phyloP scores from a whole-genome alignment of 2,113 vertebrate genomes.

The Bombycilla garrulus region DNA sequence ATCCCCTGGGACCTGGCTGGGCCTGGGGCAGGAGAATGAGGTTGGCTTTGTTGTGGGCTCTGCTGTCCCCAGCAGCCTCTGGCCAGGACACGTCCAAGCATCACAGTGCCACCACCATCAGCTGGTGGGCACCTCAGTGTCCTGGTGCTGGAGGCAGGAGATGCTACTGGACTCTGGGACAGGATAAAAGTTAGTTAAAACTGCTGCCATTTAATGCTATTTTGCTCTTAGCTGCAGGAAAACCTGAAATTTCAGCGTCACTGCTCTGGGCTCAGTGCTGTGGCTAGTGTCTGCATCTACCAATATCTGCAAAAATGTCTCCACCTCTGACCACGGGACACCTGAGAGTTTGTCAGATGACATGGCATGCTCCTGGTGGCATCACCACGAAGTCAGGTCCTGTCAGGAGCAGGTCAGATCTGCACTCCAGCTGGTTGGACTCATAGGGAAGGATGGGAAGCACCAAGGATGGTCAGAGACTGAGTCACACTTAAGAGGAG shows the following conservation, averaged over 20 bases:
- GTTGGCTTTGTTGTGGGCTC: neutral
- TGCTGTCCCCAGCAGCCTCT: neutral
- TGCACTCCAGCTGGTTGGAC: neutral
- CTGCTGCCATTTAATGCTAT: neutral
- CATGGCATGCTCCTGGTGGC: neutral
- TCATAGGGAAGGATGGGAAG: rapidly evolving
- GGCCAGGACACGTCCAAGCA: neutral
- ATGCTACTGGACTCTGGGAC: neutral
- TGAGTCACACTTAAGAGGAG: neutral
- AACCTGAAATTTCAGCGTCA: neutral
- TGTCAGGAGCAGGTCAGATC: neutral
- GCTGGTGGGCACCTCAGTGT: rapidly evolving
- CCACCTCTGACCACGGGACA: neutral
- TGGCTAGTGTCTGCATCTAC: neutral
- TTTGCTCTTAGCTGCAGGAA: neutral
- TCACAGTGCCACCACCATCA: neutral
- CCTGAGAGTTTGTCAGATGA: neutral
- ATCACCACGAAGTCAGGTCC: neutral
- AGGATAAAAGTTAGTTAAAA: neutral
- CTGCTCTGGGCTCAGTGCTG: neutral
- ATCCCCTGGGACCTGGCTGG: neutral
- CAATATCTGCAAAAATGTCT: neutral
- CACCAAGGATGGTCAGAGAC: neutral
- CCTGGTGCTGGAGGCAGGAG: neutral
- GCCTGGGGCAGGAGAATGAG: neutral